Evolutionary conservation across 1,140 invertebrate genomes (phyloP).

Genomic region (Aleiodes sp.): DNA sequence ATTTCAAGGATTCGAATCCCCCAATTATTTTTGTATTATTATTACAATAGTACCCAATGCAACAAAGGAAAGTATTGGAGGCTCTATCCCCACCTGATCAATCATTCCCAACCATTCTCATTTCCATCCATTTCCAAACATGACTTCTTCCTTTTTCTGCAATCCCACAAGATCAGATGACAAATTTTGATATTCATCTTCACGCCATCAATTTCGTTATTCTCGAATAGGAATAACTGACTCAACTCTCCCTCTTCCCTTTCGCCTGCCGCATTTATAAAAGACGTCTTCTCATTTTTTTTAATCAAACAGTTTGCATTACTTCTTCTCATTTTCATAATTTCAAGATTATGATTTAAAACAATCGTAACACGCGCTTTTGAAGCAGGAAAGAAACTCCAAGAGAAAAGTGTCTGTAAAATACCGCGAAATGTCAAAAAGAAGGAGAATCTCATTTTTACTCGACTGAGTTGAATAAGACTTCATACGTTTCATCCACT

Average conservation of each 20-base stretch:
- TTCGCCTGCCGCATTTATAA: too few species aligned
- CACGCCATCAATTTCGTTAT: background rate
- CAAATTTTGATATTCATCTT: background rate
- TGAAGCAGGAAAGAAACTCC: too few species aligned
- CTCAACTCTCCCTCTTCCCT: too few species aligned
- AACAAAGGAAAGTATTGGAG: background rate
- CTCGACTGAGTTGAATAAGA: background rate
- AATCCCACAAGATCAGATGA: background rate
- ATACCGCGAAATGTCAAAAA: too few species aligned
- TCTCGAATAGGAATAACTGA: background rate
- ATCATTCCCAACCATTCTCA: background rate
- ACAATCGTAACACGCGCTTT: too few species aligned
- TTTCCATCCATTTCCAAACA: background rate
- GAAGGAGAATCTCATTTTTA: slow-evolving; percentile 23
- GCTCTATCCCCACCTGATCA: background rate
- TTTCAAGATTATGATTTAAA: too few species aligned
- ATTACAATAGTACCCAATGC: background rate
- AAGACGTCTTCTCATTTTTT: too few species aligned
- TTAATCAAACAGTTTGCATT: too few species aligned
- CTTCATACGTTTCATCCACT: background rate
- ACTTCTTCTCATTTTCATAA: too few species aligned
- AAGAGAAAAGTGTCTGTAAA: too few species aligned
- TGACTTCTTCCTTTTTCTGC: background rate
- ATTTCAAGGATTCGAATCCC: background rate
- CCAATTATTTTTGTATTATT: background rate